Base-by-base conservation (phyloP, 2,888 invertebrate genomes). In the Lasiommata megera region DNA sequence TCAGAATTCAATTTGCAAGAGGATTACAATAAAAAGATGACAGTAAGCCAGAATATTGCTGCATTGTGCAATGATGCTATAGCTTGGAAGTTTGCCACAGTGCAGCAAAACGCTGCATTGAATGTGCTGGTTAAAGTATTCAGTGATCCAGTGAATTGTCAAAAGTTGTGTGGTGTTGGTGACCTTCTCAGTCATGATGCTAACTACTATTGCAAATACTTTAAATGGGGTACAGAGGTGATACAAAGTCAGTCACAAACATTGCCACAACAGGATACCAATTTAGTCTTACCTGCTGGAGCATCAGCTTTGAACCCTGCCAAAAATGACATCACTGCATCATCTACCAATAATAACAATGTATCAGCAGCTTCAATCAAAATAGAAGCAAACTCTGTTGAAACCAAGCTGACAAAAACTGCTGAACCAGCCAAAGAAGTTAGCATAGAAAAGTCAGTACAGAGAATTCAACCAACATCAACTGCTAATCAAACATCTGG, bases 131-230 rank as follows among this genome's bases (percentile, higher is more conserved):
- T 77, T 38, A 67, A 60, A 51, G 65, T 76, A 6, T 78, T 84
- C 17, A 74, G 71, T 50, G 62, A 64, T 43, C 66, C 68, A 17
- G 60, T 68, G 1, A 65, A 62, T 12, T 89, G 89, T 61, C 68
- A 76, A n/a, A 76, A 74, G 63, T 69, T 83, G 3, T 90, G 89
- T 69, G 75, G 76, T 3, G 69, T 65, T 1, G 68, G 66, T 2
- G 78, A 79, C 8, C 23, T 80, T 6, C 14, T 68, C 0, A 76
- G 73, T 60, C 70, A 69, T 7, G 80, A 84, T 12, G 74, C 77
- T 0, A 86, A 82, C 52, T 81, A 71, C 58, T 84, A 69, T 58
- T 90, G 89, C 67, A 88, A 85, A 69, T 90, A 85, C 67, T 89
- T 71, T 60, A 80, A 82, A 61, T 87, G 80, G 82, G 87, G 87